Evolutionary conservation across 2,113 vertebrate species (phyloP).

Genomic region (Ochotona princeps): DNA sequence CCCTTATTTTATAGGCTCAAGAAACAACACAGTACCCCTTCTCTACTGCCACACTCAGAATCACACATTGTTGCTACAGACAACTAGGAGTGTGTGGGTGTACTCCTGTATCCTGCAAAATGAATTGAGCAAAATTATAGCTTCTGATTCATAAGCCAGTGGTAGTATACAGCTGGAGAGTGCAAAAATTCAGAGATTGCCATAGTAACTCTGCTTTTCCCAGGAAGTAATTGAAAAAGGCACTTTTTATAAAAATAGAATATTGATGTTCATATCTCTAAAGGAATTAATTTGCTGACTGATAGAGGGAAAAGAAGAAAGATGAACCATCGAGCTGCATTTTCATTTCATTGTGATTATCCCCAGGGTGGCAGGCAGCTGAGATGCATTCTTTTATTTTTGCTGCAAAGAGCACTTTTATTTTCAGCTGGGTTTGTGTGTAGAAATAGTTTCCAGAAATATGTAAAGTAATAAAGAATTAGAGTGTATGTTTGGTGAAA

Average conservation of each 20-base stretch:
- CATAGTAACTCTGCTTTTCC: constrained; percentile 72
- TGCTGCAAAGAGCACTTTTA: constrained; percentile 70
- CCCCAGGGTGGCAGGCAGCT: constrained; percentile 66
- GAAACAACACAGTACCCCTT: not conserved
- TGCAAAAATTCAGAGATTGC: constrained; percentile 69
- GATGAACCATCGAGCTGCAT: constrained; percentile 67
- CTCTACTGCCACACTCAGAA: not conserved
- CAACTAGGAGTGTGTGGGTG: constrained; percentile 46
- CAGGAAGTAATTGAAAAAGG: constrained; percentile 73
- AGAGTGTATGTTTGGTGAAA: constrained; percentile 79
- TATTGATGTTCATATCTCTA: constrained; percentile 82
- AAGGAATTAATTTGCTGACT: constrained; percentile 83
- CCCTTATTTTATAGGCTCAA: not conserved
- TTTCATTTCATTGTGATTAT: constrained; percentile 76
- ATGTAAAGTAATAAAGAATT: constrained; percentile 74
- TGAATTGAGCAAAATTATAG: constrained; percentile 81
- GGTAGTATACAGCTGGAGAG: constrained; percentile 60
- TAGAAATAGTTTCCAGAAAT: constrained; percentile 80
- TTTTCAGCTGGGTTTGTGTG: constrained; percentile 71
- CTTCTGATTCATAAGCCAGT: constrained; percentile 79
- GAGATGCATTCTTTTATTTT: constrained; percentile 74
- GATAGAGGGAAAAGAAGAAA: constrained; percentile 77
- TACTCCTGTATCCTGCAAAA: constrained; percentile 64
- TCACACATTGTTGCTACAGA: constrained; percentile 40
- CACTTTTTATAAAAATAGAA: constrained; percentile 80